Evolutionary conservation across 2,113 vertebrate species (phyloP), one percentile per base, ranked within the genome.

Genomic region (Crotalus tigris): DNA sequence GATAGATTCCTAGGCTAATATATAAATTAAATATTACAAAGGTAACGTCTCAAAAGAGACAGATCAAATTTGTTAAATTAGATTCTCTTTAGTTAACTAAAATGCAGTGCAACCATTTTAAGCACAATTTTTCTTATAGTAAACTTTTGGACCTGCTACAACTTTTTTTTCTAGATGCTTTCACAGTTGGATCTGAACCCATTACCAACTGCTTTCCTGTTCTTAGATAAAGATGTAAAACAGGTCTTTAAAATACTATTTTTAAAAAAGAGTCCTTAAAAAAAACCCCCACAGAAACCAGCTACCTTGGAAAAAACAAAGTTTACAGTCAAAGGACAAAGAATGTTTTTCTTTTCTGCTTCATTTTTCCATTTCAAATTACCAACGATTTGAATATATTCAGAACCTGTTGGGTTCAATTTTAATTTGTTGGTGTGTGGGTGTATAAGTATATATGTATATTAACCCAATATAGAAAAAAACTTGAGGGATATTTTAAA

Each of bases 61-160:
- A 0, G 92, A 2, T 13, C 58, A 87, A 92, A 93, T n/a, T 54
- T 64, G 93, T 29, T 93, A 49, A 4, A 26, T 13, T 89, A 91
- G 85, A 85, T 59, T 93, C 88, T 53, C 61, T 85, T 13, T 59
- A n/a, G 1, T 81, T 46, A 9, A 46, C 24, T 75, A 33, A 39
- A 26, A 87, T 55, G 23, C 9, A 85, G n/a, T 19, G 46, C 86
- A 92, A 33, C 3, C 2, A 81, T 26, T 85, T 93, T 29, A 26
- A 5, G 7, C 5, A 49, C 24, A 51, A 6, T 86, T 51, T 49
- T 13, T 29, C 8, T 94, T 93, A 86, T 51, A 54, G 58, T 93
- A 92, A 94, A 94, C 93, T 95, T 93, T 81, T 93, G 92, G 23
- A n/a, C 57, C 55, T 91, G 33, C 51, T 23, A 0, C 24, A 86